Percentiles rank a stretch among this genome's conserved stretches.
phyloP scores from a whole-genome alignment of 1,140 invertebrate genomes.

The Eulimnadia texana region DNA sequence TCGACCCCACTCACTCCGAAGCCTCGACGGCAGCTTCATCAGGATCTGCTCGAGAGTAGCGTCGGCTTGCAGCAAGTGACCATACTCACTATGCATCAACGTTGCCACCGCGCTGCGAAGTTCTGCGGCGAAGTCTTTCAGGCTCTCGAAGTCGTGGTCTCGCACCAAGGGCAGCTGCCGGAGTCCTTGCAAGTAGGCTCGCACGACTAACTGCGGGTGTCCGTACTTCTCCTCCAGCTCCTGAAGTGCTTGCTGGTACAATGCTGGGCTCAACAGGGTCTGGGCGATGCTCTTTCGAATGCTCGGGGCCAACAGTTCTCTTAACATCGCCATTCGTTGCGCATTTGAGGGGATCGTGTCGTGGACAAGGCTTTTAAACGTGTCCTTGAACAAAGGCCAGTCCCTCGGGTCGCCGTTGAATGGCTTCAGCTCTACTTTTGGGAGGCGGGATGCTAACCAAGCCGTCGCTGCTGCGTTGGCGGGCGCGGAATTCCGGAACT shows the following conservation, averaged over 20 bases:
- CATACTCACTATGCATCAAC: neutral
- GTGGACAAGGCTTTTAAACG: neutral
- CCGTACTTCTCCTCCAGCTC: constrained; percentile 8
- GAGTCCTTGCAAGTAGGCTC: neutral
- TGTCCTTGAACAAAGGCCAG: neutral
- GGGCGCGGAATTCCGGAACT: neutral
- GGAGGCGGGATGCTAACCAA: neutral
- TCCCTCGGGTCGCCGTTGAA: constrained; percentile 4
- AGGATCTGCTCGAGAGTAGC: neutral
- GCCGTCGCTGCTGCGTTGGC: neutral
- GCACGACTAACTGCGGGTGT: constrained; percentile 1
- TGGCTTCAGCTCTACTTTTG: neutral
- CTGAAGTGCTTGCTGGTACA: constrained; percentile 4
- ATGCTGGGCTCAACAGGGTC: neutral
- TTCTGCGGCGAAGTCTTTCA: neutral
- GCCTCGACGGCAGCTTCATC: neutral
- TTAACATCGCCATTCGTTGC: constrained; percentile 2
- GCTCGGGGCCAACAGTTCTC: neutral
- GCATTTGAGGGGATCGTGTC: neutral
- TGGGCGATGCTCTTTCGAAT: constrained; percentile 5
- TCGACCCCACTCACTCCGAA: constrained; percentile 2
- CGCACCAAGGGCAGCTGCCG: neutral
- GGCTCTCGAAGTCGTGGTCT: neutral
- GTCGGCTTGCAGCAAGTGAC: neutral
- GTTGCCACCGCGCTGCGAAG: neutral